Base-by-base conservation (phyloP, 1,140 invertebrate genomes). In the Goniozus legneri region DNA sequence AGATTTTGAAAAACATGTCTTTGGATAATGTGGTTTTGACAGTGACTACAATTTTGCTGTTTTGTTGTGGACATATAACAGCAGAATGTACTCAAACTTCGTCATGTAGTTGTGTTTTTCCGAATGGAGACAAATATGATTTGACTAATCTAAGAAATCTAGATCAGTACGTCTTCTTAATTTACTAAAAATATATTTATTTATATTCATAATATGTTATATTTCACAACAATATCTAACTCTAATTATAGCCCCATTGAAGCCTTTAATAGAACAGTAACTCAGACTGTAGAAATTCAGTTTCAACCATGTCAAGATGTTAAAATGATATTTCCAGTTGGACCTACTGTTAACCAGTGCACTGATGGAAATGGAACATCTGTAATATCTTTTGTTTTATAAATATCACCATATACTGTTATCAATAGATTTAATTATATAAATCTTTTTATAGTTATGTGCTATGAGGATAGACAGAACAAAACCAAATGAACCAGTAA, bases 1-100 rank as follows among this genome's bases (percentile, higher is more conserved):
- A 66, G 60, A 59, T 46, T 52, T 65, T 18, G 53, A 55, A 2
- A 64, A 57, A 16, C 50, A 49, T 33, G 52, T 62, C 10, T 47
- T n/a, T n/a, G n/a, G n/a, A n/a, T n/a, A n/a, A n/a, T n/a, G n/a
- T n/a, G n/a, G n/a, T n/a, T n/a, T n/a, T n/a, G n/a, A n/a, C n/a
- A n/a, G n/a, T n/a, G n/a, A n/a, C n/a, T n/a, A n/a, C n/a, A n/a
- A n/a, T n/a, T n/a, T n/a, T n/a, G n/a, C n/a, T n/a, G n/a, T 27
- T 24, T 40, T 24, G 8, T 8, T 18, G 0, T 18, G 14, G 13
- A 0, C 16, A 15, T 16, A 24, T 31, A 12, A 19, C 12, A 21
- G 20, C 56, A 0, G 47, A 60, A 56, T 64, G 61, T 36, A 40
- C 6, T 7, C 34, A 52, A 21, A 6, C 14, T 18, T 27, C 14